Percentiles rank a stretch among this genome's conserved stretches.
phyloP scores from a whole-genome alignment of 2,888 invertebrate species.

The Tipula lateralis region DNA sequence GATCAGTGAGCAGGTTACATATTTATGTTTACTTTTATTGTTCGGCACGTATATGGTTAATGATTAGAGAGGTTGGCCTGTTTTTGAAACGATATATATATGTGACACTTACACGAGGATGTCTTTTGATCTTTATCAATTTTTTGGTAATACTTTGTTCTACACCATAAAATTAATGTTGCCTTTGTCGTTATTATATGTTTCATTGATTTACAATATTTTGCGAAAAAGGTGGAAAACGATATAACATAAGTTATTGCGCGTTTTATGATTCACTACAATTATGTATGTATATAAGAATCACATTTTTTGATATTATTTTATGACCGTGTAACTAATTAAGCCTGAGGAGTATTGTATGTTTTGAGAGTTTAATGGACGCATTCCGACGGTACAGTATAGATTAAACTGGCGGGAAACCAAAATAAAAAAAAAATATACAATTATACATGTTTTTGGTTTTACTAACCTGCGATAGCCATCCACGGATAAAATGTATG shows the following conservation, averaged over 20 bases:
- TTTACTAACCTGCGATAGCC: slow-evolving; percentile 91
- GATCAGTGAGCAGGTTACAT: not conserved
- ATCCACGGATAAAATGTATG: slow-evolving; percentile 98
- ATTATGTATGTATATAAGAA: not conserved
- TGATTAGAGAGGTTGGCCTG: not conserved
- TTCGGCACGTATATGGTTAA: not conserved
- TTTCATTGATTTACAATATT: not conserved
- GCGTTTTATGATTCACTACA: not conserved
- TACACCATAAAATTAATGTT: not conserved
- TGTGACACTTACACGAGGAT: not conserved
- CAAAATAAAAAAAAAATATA: not conserved
- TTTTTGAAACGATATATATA: too few species aligned
- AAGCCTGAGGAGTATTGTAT: not conserved
- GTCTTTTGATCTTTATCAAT: not conserved
- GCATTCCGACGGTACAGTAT: not conserved
- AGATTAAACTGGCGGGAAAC: not conserved
- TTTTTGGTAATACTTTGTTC: not conserved
- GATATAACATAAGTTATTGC: slow-evolving; percentile 7
- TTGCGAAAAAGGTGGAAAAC: not conserved
- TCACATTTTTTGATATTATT: not conserved
- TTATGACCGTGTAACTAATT: not conserved
- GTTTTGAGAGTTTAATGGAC: not conserved
- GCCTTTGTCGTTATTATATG: not conserved
- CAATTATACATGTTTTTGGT: too few species aligned
- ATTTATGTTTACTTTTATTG: too few species aligned